These are phyloP conservation scores for Eulemur rubriventer DNA, from an alignment of 2,797 vertebrate genomes.

Conservation along the genomic window DNA sequence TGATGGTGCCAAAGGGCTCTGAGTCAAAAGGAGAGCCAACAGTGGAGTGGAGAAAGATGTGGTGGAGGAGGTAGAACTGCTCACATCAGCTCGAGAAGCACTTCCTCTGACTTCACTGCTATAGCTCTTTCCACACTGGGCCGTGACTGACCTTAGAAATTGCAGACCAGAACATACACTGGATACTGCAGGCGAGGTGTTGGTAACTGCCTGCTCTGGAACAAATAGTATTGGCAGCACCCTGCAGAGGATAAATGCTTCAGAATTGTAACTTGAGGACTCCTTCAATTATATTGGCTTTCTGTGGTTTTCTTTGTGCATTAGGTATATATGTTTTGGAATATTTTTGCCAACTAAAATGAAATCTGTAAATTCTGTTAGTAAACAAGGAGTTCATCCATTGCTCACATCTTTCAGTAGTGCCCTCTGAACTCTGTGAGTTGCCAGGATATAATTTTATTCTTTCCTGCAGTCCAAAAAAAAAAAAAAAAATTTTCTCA, in stretches of 20 bases:
- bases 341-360: slow-evolving; percentile 13
- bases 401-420: slow-evolving; percentile 5
- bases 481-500: rapidly evolving
- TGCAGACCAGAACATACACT: slow-evolving; percentile 61
- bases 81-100: neutral
- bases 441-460: slow-evolving; percentile 44
- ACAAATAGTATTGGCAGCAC: neutral
- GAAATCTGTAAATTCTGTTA: slow-evolving; percentile 61
- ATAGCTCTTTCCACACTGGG: slow-evolving; percentile 48
- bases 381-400: neutral
- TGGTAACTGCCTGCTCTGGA: slow-evolving; percentile 51
- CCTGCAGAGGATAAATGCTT: neutral
- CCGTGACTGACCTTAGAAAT: slow-evolving; percentile 33
- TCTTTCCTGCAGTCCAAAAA: slow-evolving; percentile 15
- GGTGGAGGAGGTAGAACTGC: slow-evolving; percentile 4
- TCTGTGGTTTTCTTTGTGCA: slow-evolving; percentile 38
- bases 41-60: slow-evolving; percentile 11
- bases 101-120: slow-evolving; percentile 58
- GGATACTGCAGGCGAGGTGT: slow-evolving; percentile 32
- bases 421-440: slow-evolving; percentile 40
- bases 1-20: slow-evolving; percentile 83
- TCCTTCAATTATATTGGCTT: neutral
- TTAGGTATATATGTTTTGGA: neutral
- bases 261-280: slow-evolving; percentile 24
- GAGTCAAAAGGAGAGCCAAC: slow-evolving; percentile 16